phyloP scores from a whole-genome alignment of 1,140 invertebrate genomes.

The Lysiphlebus fabarum region DNA sequence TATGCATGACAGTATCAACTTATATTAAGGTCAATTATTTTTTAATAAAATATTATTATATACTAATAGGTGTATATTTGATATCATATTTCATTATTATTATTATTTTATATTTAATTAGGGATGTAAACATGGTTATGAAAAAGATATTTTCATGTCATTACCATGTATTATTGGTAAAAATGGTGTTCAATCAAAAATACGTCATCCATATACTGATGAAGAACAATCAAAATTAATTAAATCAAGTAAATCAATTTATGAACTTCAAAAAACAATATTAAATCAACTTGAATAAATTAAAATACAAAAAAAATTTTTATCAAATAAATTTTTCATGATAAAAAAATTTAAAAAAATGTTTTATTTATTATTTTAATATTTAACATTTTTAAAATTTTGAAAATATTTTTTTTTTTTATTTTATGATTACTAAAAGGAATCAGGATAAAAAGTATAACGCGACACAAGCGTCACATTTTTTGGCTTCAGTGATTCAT shows the following conservation, averaged over 20 bases:
- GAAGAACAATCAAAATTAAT: constrained; percentile 56
- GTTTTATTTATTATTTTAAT: neutral
- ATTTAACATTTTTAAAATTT: constrained; percentile 1
- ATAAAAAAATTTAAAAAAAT: too few relatives aligned
- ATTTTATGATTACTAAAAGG: neutral
- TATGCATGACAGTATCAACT: constrained; percentile 59
- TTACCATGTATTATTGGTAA: constrained; percentile 60
- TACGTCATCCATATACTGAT: constrained; percentile 57
- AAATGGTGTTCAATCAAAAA: constrained; percentile 59
- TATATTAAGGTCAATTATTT: constrained; percentile 54
- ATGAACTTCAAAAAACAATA: constrained; percentile 46
- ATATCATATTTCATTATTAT: neutral
- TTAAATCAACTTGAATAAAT: constrained; percentile 26
- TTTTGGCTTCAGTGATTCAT: constrained; percentile 31
- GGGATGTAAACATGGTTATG: constrained; percentile 57
- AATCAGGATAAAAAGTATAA: neutral
- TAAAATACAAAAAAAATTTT: too few relatives aligned
- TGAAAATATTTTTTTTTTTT: too few relatives aligned
- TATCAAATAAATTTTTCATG: too few relatives aligned
- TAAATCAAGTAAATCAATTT: constrained; percentile 52
- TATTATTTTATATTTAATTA: constrained; percentile 25
- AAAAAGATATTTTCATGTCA: constrained; percentile 62
- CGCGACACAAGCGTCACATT: constrained; percentile 27
- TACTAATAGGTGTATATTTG: too few relatives aligned
- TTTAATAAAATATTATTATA: constrained; percentile 1